Evolutionary conservation across 2,797 vertebrate genomes (phyloP), one percentile per base, ranked within the genome.

Genomic region (Periparus ater): DNA sequence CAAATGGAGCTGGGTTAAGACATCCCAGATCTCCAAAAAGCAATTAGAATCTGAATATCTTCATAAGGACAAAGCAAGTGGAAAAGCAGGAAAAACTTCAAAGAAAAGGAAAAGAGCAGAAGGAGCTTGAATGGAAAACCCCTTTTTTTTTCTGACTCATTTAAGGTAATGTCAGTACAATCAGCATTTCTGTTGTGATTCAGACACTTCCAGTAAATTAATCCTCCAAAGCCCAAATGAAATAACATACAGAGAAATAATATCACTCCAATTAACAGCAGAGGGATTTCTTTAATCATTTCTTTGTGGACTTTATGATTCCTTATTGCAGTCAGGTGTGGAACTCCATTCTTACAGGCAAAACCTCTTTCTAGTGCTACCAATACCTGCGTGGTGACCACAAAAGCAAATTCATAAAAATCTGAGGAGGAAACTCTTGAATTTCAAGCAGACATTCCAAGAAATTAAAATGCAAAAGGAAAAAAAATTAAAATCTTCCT

Each of bases 111-210:
- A 65, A 38, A 25, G 4, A 81, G 15, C 27, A 50, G 30, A 19
- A 34, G 6, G 26, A 74, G 3, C 47, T 80, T 3, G 1, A 15
- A 5, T 58, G 13, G 45, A 29, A 79, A 84, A 67, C 1, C 6
- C 4, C 8, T 4, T 30, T 77, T 77, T 77, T 61, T 74, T 45
- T 5, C 58, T 55, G 36, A 68, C 25, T 45, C 17, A 48, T 47
- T 86, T 68, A 42, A 72, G 45, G 40, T 90, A 45, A 78, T 85
- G 91, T 78, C 60, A 77, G 66, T n/a, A 53, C 16, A 51, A 77
- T 50, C 71, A 84, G 29, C 58, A 66, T 84, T 88, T 84, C 48
- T 77, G 36, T 20, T 57, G 57, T 5, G 0, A 68, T 65, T 81
- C 38, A 51, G 62, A 40, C 29, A 17, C 5, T 42, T 57, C 9